phyloP scores from a whole-genome alignment of 2,113 vertebrate genomes.

The Zingel zingel region DNA sequence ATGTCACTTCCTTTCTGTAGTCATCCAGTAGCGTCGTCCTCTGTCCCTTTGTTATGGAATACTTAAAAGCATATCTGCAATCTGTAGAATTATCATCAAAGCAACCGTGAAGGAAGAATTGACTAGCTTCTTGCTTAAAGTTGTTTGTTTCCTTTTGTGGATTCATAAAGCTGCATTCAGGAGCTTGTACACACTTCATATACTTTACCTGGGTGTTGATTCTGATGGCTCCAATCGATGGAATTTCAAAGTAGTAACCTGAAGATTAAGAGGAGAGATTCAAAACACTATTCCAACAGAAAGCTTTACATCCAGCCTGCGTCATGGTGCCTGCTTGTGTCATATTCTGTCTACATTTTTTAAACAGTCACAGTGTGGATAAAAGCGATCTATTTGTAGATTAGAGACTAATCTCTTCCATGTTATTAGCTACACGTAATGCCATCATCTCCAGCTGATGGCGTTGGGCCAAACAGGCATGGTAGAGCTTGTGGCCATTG shows the following conservation, averaged over 20 bases:
- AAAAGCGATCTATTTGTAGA: constrained; percentile 37
- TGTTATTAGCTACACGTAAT: constrained; percentile 47
- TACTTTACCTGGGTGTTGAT: constrained; percentile 96
- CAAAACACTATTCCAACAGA: constrained; percentile 22
- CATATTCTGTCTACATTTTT: constrained; percentile 18
- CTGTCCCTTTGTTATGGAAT: constrained; percentile 13
- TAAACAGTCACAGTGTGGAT: constrained; percentile 10
- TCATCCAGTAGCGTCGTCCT: constrained; percentile 12
- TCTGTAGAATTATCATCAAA: constrained; percentile 54
- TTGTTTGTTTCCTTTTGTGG: background rate
- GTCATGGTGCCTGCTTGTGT: background rate
- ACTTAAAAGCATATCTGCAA: constrained; percentile 47
- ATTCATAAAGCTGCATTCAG: background rate
- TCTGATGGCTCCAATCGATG: constrained; percentile 96
- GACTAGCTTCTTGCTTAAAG: constrained; percentile 6
- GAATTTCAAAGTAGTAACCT: constrained; percentile 99
- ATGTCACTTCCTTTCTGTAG: constrained; percentile 40
- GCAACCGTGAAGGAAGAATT: constrained; percentile 15
- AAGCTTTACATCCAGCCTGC: background rate
- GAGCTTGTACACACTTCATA: background rate
- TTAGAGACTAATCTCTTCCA: constrained; percentile 38
- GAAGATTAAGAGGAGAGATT: constrained; percentile 59
- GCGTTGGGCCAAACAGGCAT: background rate
- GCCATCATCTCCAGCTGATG: constrained; percentile 33
- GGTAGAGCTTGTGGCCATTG: constrained; percentile 35